phyloP scores from a whole-genome alignment of 2,888 invertebrate genomes.

The Tinea trinotella region DNA sequence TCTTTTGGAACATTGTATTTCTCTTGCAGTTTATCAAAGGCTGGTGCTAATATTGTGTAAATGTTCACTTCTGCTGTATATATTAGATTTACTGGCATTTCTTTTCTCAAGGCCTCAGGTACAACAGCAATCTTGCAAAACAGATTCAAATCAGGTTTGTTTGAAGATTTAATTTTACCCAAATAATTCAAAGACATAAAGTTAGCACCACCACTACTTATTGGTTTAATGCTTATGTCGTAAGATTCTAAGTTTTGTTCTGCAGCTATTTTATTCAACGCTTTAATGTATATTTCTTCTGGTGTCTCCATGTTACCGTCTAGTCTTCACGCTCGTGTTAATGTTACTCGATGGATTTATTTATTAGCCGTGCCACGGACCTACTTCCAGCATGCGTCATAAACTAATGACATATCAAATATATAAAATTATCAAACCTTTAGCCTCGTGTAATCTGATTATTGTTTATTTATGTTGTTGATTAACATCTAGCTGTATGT shows the following conservation, averaged over 20 bases:
- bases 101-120: conserved; percentile 27
- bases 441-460: not conserved
- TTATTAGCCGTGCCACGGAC: not conserved
- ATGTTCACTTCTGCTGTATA: conserved; percentile 32
- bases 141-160: conserved; percentile 29
- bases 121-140: conserved; percentile 38
- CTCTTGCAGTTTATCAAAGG: conserved; percentile 29
- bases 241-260: conserved; percentile 26
- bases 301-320: not conserved
- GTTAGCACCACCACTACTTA: conserved; percentile 39
- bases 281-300: conserved; percentile 16
- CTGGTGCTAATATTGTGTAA: conserved; percentile 27
- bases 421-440: not conserved
- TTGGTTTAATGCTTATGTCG: conserved; percentile 27
- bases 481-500: not conserved
- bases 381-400: not conserved
- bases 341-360: not conserved
- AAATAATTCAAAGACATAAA: conserved; percentile 35
- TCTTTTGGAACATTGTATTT: conserved; percentile 29
- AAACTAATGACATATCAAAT: not conserved
- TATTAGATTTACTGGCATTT: conserved; percentile 27
- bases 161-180: conserved; percentile 25
- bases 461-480: not conserved
- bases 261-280: conserved; percentile 29
- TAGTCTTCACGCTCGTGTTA: not conserved